Conservation (phyloP, 2,113 vertebrate species). For the Clarias gariepinus region DNA sequence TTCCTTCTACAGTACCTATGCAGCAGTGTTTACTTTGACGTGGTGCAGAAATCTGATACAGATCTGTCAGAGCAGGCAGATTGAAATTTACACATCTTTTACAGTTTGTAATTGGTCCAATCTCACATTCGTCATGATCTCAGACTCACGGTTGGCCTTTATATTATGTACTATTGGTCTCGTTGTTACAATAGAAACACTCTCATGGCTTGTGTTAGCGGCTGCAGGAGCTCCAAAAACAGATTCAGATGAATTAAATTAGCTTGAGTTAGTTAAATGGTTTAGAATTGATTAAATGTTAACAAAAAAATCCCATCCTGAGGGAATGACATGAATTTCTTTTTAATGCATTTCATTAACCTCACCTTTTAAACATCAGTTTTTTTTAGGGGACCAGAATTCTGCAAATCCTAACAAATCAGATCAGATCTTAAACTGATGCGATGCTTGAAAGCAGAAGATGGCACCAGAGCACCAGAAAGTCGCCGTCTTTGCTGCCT, state of each 20-base stretch:
- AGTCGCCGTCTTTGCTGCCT: not conserved
- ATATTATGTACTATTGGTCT: not conserved
- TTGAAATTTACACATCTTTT: too few species aligned
- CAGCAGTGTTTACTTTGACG: too few species aligned
- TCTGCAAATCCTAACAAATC: not conserved
- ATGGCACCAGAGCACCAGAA: conserved; percentile 30
- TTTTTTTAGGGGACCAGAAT: too few species aligned
- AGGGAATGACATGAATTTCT: not conserved
- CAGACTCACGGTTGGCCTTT: not conserved
- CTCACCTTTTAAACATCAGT: not conserved
- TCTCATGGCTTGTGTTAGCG: not conserved
- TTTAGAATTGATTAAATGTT: not conserved
- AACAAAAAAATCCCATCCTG: not conserved
- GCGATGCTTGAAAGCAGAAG: conserved; percentile 2
- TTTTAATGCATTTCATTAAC: not conserved
- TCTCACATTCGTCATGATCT: not conserved
- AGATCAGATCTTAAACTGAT: not conserved
- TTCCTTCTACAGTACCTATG: too few species aligned
- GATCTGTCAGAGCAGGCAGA: too few species aligned
- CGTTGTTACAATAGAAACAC: not conserved
- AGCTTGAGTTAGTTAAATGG: not conserved
- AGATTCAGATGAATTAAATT: not conserved
- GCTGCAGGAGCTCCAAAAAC: not conserved
- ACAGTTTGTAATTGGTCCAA: not conserved
- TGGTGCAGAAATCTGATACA: too few species aligned